A percentile compares a stretch with the other conserved stretches of the same genome.
These are phyloP conservation scores for Isoperla grammatica DNA, from an alignment of 2,888 invertebrate genomes.

Conservation along the genomic window DNA sequence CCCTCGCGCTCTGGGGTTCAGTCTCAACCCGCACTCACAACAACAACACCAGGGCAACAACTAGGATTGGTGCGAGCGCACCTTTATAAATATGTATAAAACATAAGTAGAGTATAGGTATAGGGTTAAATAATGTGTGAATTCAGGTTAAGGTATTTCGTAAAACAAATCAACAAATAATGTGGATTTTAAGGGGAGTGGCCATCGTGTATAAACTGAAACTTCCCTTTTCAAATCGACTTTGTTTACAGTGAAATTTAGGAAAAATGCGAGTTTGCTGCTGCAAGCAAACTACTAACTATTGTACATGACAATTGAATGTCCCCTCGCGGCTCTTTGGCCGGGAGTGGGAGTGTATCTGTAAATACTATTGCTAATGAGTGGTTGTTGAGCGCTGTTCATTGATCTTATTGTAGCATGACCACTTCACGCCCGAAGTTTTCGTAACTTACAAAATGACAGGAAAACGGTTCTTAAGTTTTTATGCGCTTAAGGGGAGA, in stretches of 20 bases:
- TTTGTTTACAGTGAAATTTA: background rate
- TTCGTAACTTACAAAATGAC: background rate
- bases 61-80: background rate
- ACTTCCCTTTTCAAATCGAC: background rate
- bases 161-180: background rate
- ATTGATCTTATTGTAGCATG: too few relatives aligned
- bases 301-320: constrained; percentile 11
- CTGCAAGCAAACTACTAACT: background rate
- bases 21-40: constrained; percentile 37
- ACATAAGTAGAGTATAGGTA: constrained; percentile 1
- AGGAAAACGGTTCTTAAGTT: constrained; percentile 11
- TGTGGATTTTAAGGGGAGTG: background rate
- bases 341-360: too few relatives aligned
- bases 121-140: constrained; percentile 10
- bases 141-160: constrained; percentile 6
- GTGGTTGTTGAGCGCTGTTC: too few relatives aligned
- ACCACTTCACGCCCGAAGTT: too few relatives aligned
- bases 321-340: too few relatives aligned
- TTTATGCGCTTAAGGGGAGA: constrained; percentile 10
- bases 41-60: constrained; percentile 25
- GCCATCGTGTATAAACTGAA: constrained; percentile 7
- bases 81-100: constrained; percentile 8
- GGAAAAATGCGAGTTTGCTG: background rate
- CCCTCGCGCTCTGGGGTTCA: constrained; percentile 72
- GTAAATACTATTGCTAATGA: too few relatives aligned